Evolutionary conservation across 2,797 vertebrate species (phyloP).

Genomic region (Perodicticus potto): DNA sequence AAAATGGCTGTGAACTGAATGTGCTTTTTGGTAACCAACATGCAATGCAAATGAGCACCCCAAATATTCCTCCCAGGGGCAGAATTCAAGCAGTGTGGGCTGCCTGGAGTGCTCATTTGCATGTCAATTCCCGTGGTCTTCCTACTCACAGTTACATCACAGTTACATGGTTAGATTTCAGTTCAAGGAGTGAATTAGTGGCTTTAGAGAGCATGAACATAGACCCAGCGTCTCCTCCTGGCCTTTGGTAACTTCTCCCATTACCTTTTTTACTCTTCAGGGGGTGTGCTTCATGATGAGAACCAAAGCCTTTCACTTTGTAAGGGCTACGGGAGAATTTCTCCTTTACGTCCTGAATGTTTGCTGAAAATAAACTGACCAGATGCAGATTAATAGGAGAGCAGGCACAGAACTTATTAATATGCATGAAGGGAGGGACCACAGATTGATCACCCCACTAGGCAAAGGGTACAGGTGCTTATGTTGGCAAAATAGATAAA

Average conservation of each 20-base stretch:
- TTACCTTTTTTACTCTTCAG: background rate
- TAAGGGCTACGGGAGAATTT: background rate
- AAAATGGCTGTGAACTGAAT: slow-evolving; percentile 52
- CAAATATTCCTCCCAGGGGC: background rate
- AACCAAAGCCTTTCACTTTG: background rate
- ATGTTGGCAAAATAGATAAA: background rate
- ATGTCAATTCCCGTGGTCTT: slow-evolving; percentile 30
- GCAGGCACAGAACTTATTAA: background rate
- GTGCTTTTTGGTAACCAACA: background rate
- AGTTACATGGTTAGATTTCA: slow-evolving; percentile 5
- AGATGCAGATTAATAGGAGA: background rate
- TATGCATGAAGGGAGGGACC: background rate
- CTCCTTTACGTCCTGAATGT: background rate
- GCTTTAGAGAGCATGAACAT: background rate
- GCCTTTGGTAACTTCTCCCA: background rate
- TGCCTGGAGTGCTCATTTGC: slow-evolving; percentile 24
- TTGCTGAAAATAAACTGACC: background rate
- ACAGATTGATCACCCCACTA: background rate
- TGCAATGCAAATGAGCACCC: slow-evolving; percentile 51
- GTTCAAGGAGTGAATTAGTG: background rate
- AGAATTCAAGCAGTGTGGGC: background rate
- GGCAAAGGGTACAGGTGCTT: background rate
- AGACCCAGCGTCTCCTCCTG: background rate
- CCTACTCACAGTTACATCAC: background rate
- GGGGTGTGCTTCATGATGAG: background rate